These are phyloP conservation scores for Alloscopus bannaensis DNA, from an alignment of 2,888 invertebrate genomes.

Conservation along the genomic window DNA sequence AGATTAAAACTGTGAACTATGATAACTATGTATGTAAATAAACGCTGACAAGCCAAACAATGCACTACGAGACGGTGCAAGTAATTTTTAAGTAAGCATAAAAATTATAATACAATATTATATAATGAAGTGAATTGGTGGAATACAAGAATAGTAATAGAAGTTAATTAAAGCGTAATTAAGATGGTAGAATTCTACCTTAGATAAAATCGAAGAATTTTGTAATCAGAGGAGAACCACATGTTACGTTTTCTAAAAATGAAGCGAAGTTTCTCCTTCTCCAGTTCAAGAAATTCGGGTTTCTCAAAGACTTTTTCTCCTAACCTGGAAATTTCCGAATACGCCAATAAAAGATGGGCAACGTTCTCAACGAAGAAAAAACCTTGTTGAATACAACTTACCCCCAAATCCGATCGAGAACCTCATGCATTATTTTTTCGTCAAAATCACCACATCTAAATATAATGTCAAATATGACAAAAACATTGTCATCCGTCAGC, in stretches of 20 bases:
- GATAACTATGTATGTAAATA: too few species aligned
- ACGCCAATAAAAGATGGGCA: too few species aligned
- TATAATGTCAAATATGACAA: background rate
- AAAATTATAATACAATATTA: too few species aligned
- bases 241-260: background rate
- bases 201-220: conserved; percentile 11
- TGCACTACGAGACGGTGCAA: too few species aligned
- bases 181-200: conserved; percentile 8
- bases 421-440: background rate
- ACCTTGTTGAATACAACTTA: background rate
- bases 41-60: too few species aligned
- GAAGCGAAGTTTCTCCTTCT: background rate
- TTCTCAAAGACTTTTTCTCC: background rate
- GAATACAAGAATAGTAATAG: background rate
- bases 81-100: too few species aligned
- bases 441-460: background rate
- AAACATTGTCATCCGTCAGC: conserved; percentile 6
- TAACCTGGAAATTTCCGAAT: too few species aligned
- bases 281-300: background rate
- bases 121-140: background rate
- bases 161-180: background rate
- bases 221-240: background rate
- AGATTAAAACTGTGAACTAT: too few species aligned
- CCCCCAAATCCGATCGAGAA: background rate
- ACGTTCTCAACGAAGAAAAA: background rate